Evolutionary conservation across 2,797 vertebrate species (phyloP).

Genomic region (Eremophila alpestris): DNA sequence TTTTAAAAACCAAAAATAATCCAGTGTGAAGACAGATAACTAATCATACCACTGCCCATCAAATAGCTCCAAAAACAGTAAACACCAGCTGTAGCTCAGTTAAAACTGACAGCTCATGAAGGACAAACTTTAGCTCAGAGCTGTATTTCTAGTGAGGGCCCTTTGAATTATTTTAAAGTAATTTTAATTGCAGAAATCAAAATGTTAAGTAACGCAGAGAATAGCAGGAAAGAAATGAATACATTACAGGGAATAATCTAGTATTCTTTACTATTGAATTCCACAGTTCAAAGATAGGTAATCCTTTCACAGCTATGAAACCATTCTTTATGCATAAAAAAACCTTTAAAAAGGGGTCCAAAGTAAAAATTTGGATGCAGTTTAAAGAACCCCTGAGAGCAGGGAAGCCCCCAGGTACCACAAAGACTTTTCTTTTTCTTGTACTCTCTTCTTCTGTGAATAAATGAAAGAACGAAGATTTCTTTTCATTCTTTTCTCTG

Average conservation of each 20-base stretch:
- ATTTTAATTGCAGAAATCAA: slow-evolving; percentile 21
- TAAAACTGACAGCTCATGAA: slow-evolving; percentile 42
- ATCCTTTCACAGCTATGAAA: not conserved
- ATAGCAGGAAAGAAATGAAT: slow-evolving; percentile 22
- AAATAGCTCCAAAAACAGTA: slow-evolving; percentile 52
- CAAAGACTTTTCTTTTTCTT: slow-evolving; percentile 1
- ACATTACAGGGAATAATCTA: slow-evolving; percentile 6
- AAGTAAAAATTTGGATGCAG: not conserved
- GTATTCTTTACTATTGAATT: slow-evolving; percentile 19
- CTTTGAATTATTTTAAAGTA: slow-evolving; percentile 44
- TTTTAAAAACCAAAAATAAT: slow-evolving; percentile 41
- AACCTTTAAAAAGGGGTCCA: not conserved
- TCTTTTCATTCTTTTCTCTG: not conserved
- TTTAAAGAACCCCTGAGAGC: not conserved
- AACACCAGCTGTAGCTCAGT: slow-evolving; percentile 64
- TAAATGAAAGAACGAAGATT: slow-evolving; percentile 10
- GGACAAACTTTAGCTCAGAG: slow-evolving; percentile 33
- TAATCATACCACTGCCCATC: slow-evolving; percentile 53
- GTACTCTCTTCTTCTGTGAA: not conserved
- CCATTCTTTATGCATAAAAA: slow-evolving; percentile 5
- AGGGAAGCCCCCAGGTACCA: not conserved
- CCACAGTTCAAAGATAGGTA: not conserved
- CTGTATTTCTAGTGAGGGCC: not conserved
- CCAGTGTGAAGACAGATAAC: slow-evolving; percentile 21
- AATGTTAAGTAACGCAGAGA: not conserved